Conservation (phyloP, 2,113 vertebrate genomes). For the Semicossyphus pulcher region DNA sequence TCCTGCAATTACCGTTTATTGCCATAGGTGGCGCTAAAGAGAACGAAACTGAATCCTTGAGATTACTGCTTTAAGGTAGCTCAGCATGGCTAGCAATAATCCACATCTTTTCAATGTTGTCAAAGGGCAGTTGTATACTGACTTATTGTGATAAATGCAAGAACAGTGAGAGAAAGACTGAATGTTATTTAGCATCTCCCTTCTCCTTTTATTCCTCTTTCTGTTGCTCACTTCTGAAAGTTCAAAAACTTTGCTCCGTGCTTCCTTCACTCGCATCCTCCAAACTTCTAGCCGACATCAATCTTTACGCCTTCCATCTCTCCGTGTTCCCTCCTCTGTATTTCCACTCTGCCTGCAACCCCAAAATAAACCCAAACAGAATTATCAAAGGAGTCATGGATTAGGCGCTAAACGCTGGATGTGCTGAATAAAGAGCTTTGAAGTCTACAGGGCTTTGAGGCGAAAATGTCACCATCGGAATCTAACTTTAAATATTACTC, state of each 20-base stretch:
- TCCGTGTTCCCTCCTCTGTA: constrained; percentile 11
- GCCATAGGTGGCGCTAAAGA: no score
- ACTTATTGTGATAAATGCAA: constrained; percentile 24
- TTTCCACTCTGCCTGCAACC: constrained; percentile 57
- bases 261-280: constrained; percentile 12
- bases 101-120: constrained; percentile 9
- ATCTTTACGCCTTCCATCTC: constrained; percentile 42
- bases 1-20: no score
- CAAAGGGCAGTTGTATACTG: constrained; percentile 11
- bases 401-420: constrained; percentile 72
- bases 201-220: background rate
- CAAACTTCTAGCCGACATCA: constrained; percentile 46
- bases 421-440: constrained; percentile 69
- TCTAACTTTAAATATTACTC: constrained; percentile 56
- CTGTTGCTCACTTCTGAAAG: background rate
- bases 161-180: background rate
- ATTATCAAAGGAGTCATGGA: constrained; percentile 72
- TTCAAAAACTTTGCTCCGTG: constrained; percentile 38
- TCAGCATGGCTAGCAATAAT: background rate
- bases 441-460: constrained; percentile 72
- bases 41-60: no score
- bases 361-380: constrained; percentile 74
- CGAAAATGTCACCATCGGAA: constrained; percentile 72
- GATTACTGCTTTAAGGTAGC: no score
- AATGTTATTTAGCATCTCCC: background rate